phyloP scores from a whole-genome alignment of 2,888 invertebrate species.

The Congeria kusceri region DNA sequence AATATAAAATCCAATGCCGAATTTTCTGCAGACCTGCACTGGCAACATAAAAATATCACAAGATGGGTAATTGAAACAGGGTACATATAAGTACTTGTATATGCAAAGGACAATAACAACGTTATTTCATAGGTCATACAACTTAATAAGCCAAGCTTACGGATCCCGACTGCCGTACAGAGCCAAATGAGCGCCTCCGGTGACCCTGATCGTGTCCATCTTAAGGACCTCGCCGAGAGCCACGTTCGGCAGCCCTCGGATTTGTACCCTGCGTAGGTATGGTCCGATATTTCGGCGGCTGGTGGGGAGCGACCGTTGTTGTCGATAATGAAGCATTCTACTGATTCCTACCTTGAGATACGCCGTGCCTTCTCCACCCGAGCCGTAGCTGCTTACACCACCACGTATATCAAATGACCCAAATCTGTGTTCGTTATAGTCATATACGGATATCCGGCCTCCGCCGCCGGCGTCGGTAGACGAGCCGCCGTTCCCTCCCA shows the following conservation, averaged over 20 bases:
- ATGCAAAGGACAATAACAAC: too few relatives aligned
- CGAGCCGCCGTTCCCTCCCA: conserved; percentile 66
- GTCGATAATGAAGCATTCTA: too few relatives aligned
- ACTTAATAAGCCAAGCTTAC: too few relatives aligned
- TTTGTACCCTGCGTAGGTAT: conserved; percentile 37
- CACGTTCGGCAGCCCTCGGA: conserved; percentile 69
- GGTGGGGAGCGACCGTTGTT: conserved; percentile 53
- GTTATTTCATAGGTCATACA: too few relatives aligned
- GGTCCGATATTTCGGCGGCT: conserved; percentile 41
- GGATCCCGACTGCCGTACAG: conserved; percentile 30
- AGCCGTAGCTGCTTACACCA: conserved; percentile 51
- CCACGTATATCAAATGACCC: conserved; percentile 69
- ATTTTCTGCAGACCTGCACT: too few relatives aligned
- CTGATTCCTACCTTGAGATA: conserved; percentile 68
- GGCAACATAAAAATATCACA: too few relatives aligned
- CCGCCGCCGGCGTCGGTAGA: conserved; percentile 71
- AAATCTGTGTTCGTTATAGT: conserved; percentile 68
- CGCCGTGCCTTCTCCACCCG: conserved; percentile 76
- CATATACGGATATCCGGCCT: conserved; percentile 71
- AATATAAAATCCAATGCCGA: too few relatives aligned
- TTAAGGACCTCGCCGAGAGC: conserved; percentile 51
- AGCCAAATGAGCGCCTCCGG: conserved; percentile 69
- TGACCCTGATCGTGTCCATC: conserved; percentile 64
- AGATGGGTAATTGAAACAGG: too few relatives aligned
- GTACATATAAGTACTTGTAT: too few relatives aligned